phyloP scores from a whole-genome alignment of 1,140 invertebrate species.

The Heliconius congener region DNA sequence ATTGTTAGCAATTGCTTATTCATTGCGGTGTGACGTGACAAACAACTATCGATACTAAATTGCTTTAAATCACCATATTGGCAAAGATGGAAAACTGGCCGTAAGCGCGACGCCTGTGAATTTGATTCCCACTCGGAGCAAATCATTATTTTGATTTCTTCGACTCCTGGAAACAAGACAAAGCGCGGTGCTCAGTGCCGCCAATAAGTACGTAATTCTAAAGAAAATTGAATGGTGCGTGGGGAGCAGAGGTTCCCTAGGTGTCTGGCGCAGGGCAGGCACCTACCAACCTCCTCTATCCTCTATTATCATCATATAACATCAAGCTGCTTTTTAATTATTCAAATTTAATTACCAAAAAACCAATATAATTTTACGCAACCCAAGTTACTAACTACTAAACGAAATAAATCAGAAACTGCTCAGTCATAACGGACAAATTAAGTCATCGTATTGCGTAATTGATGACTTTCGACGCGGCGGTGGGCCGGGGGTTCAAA shows the following conservation, averaged over 20 bases:
- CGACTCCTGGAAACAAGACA: too few species aligned
- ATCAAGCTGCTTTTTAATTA: too few species aligned
- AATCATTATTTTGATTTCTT: too few species aligned
- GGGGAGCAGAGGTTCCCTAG: too few species aligned
- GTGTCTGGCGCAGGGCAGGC: too few species aligned
- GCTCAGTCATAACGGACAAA: conserved; percentile 5
- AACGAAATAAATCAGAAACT: conserved; percentile 2
- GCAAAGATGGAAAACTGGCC: background rate
- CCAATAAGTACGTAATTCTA: too few species aligned
- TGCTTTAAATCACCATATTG: background rate
- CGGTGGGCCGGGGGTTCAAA: background rate
- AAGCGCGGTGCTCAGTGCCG: too few species aligned
- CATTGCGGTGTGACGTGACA: conserved; percentile 14
- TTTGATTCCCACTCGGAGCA: background rate
- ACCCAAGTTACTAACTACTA: background rate
- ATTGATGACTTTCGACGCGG: conserved; percentile 2
- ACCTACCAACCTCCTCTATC: too few species aligned
- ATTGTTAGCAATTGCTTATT: conserved; percentile 15
- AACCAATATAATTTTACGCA: too few species aligned
- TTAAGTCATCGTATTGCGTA: conserved; percentile 10
- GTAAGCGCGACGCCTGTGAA: background rate
- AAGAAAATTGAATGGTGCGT: too few species aligned
- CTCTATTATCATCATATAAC: too few species aligned
- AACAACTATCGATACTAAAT: conserved; percentile 1
- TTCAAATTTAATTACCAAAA: too few species aligned